These are phyloP conservation scores for Protophormia terraenovae DNA, from an alignment of 2,888 invertebrate species.

Conservation along the genomic window DNA sequence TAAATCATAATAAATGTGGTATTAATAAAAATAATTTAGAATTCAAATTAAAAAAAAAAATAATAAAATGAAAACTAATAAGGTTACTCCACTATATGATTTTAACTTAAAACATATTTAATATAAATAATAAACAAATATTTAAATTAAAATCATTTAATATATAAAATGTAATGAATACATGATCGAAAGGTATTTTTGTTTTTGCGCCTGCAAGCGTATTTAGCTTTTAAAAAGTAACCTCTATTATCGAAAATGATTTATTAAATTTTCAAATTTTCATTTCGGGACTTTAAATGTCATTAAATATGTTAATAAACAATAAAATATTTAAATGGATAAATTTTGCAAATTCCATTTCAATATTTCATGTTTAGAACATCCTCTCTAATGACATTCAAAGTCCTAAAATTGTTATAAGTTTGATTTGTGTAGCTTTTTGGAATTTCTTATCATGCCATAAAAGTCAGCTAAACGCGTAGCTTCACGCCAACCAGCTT, in stretches of 20 bases:
- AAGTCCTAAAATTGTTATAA: constrained; percentile 75
- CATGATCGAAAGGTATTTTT: not conserved
- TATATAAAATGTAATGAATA: no score
- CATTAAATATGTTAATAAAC: constrained; percentile 54
- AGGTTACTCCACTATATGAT: not conserved
- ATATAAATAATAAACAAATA: not conserved
- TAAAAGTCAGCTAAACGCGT: constrained; percentile 82
- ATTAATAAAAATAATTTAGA: not conserved
- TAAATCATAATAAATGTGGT: constrained; percentile 53
- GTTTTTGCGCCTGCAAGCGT: not conserved
- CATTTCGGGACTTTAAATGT: constrained; percentile 69
- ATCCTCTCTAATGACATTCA: constrained; percentile 66
- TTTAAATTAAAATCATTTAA: not conserved
- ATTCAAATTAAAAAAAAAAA: not conserved
- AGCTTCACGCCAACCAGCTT: constrained; percentile 88
- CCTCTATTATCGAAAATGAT: constrained; percentile 43
- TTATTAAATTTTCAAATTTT: constrained; percentile 61
- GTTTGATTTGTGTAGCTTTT: constrained; percentile 72
- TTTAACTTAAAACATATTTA: not conserved
- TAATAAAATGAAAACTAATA: not conserved
- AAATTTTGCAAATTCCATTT: not conserved
- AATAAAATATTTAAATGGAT: not conserved
- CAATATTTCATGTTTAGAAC: constrained; percentile 42
- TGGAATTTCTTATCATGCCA: constrained; percentile 68
- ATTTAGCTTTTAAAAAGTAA: not conserved